Conservation (phyloP, 2,797 vertebrate genomes). For the Tadarida brasiliensis region DNA sequence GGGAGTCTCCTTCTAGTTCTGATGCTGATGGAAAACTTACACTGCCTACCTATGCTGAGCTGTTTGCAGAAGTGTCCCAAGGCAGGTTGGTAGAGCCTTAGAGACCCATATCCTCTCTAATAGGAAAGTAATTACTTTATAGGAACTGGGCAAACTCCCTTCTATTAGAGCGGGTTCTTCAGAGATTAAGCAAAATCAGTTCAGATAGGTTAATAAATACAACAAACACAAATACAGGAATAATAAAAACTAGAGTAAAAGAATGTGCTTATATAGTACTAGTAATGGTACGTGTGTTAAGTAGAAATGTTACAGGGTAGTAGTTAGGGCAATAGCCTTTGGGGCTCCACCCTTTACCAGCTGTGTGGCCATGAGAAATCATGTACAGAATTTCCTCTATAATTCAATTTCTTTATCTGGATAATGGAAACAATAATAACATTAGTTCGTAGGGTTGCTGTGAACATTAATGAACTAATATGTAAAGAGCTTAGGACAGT, state of each 20-base stretch:
- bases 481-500: background rate
- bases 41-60: background rate
- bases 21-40: background rate
- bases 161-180: background rate
- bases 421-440: background rate
- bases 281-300: background rate
- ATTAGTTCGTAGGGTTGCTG: background rate
- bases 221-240: background rate
- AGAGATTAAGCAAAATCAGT: background rate
- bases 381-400: background rate
- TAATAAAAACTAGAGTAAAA: conserved; percentile 11
- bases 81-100: background rate
- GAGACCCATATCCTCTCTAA: background rate
- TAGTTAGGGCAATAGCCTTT: background rate
- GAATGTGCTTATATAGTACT: background rate
- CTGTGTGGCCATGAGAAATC: background rate
- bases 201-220: background rate
- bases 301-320: background rate
- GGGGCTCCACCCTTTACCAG: background rate
- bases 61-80: background rate
- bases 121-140: background rate
- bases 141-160: background rate
- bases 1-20: background rate
- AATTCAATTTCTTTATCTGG: background rate
- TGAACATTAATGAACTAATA: background rate